Conservation (phyloP, 2,888 invertebrate genomes). For the Pollenia amentaria region DNA sequence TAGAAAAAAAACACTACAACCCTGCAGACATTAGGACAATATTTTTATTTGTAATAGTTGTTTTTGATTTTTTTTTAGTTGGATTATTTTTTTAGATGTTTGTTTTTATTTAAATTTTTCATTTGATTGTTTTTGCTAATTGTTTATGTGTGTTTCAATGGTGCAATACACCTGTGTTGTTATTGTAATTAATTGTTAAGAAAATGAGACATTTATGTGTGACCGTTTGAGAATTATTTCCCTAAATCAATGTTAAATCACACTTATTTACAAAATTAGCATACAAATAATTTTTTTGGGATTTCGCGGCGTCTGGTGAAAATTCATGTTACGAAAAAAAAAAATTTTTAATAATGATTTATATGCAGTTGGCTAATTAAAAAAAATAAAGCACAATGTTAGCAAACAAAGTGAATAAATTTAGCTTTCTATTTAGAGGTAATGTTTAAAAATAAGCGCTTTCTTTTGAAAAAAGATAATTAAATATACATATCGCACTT, state of each 20-base stretch:
- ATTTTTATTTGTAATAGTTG: slow-evolving; percentile 19
- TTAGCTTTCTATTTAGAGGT: not conserved
- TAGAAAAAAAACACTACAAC: slow-evolving; percentile 4
- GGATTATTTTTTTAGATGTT: slow-evolving; percentile 3
- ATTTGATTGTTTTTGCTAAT: slow-evolving; percentile 34
- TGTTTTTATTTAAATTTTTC: slow-evolving; percentile 2
- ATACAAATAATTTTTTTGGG: slow-evolving; percentile 24
- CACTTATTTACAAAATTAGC: slow-evolving; percentile 22
- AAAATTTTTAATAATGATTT: slow-evolving; percentile 47
- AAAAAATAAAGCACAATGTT: slow-evolving; percentile 14
- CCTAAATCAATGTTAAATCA: slow-evolving; percentile 36
- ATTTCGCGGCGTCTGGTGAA: not conserved
- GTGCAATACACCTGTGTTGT: not conserved
- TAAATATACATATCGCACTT: no score
- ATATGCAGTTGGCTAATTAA: slow-evolving; percentile 39
- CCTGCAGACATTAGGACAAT: slow-evolving; percentile 35
- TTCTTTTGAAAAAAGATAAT: no score
- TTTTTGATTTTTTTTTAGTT: slow-evolving; percentile 27
- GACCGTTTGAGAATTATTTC: slow-evolving; percentile 22
- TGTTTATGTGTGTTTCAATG: not conserved
- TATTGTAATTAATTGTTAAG: slow-evolving; percentile 46
- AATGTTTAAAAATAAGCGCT: no score
- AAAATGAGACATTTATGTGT: slow-evolving; percentile 49
- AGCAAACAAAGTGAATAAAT: not conserved
- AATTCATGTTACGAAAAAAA: slow-evolving; percentile 47